Percentiles rank a stretch among this genome's conserved stretches.
Conservation (phyloP, 2,113 vertebrate species). For the Hippolais icterina region DNA sequence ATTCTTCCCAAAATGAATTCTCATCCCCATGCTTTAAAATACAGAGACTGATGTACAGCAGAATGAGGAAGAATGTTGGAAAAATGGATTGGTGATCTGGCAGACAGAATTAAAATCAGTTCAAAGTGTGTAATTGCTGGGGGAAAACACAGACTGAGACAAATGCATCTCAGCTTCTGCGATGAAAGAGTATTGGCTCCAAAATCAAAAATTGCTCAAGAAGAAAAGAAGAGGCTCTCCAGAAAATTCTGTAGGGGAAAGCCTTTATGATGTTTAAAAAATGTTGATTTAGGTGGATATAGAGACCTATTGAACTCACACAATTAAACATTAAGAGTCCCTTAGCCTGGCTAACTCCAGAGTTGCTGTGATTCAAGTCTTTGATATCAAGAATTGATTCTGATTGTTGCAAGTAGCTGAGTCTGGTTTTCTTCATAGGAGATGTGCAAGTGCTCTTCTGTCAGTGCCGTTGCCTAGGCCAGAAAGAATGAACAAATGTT, state of each 20-base stretch:
- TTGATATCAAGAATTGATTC: neutral
- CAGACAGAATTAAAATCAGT: neutral
- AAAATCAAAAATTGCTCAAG: conserved; percentile 6
- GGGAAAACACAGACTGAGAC: neutral
- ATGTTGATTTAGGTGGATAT: neutral
- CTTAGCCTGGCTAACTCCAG: neutral
- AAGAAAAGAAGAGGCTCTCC: conserved; percentile 17
- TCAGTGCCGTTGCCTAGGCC: neutral
- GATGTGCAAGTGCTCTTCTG: neutral
- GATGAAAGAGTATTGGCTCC: conserved; percentile 44
- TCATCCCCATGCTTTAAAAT: neutral
- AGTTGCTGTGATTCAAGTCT: neutral
- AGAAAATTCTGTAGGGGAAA: conserved; percentile 42
- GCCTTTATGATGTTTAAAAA: neutral
- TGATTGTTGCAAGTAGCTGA: neutral
- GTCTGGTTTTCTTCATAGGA: neutral
- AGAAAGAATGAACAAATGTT: neutral
- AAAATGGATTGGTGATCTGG: conserved; percentile 6
- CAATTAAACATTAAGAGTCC: neutral
- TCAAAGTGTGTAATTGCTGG: neutral
- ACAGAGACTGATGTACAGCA: neutral
- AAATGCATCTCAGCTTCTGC: neutral
- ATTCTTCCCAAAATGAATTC: neutral
- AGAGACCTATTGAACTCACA: neutral
- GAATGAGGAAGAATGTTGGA: neutral